phyloP scores from a whole-genome alignment of 2,797 vertebrate species.

The Darevskia nairensis region DNA sequence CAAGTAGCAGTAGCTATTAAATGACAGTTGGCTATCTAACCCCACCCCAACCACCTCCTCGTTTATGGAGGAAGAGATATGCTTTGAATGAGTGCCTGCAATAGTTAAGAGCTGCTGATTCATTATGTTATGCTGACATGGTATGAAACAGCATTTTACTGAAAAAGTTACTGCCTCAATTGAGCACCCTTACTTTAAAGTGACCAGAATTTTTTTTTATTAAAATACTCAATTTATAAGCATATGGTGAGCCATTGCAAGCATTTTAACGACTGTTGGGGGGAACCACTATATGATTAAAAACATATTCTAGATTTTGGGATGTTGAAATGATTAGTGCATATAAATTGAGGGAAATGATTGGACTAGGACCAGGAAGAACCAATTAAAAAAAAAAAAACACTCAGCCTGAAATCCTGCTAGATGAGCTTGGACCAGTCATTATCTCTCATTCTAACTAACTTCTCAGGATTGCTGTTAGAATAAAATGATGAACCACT shows the following conservation, averaged over 20 bases:
- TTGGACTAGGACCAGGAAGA: not conserved
- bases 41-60: conserved; percentile 56
- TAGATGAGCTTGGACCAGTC: not conserved
- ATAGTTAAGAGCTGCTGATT: conserved; percentile 84
- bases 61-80: conserved; percentile 66
- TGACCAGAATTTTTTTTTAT: not conserved
- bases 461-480: not conserved
- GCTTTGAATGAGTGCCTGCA: conserved; percentile 75
- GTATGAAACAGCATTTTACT: conserved; percentile 87
- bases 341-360: not conserved
- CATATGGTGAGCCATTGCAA: not conserved
- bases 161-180: conserved; percentile 16
- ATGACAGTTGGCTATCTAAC: conserved; percentile 12
- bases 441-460: not conserved
- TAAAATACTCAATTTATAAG: not conserved
- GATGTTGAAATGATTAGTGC: not conserved
- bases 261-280: not conserved
- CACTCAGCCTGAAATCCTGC: too few relatives aligned
- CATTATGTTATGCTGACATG: conserved; percentile 85
- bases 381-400: not conserved
- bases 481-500: not conserved
- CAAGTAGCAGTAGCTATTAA: conserved; percentile 15
- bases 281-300: not conserved
- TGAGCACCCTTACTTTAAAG: conserved; percentile 14
- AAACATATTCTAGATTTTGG: not conserved